A percentile compares a stretch with the other conserved stretches of the same genome.
phyloP scores from a whole-genome alignment of 2,888 invertebrate genomes.

The Herminia tarsipennalis region DNA sequence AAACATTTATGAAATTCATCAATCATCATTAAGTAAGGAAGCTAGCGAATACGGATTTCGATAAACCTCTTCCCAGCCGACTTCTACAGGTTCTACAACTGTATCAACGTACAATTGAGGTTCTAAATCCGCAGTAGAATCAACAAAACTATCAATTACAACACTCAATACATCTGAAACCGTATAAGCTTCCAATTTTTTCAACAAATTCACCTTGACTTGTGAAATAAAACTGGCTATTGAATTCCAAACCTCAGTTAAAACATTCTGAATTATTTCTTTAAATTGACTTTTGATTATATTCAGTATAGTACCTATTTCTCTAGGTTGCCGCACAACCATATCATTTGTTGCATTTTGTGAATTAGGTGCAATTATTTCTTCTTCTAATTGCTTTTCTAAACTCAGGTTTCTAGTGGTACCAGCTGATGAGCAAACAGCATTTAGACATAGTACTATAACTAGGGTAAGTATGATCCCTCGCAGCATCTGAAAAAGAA shows the following conservation, averaged over 20 bases:
- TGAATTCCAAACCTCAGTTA: conserved; percentile 45
- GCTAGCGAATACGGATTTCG: conserved; percentile 7
- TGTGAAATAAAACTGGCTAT: conserved; percentile 43
- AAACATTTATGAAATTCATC: no score
- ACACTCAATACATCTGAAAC: conserved; percentile 56
- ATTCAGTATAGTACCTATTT: conserved; percentile 44
- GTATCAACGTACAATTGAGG: conserved; percentile 27
- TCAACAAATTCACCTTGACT: conserved; percentile 57
- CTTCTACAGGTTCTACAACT: conserved; percentile 8
- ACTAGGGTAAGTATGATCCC: neutral
- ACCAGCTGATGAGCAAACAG: conserved; percentile 8
- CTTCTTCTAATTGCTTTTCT: conserved; percentile 1
- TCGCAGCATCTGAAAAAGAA: conserved; percentile 27
- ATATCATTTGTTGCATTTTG: conserved; percentile 4
- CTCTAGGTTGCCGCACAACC: conserved; percentile 24
- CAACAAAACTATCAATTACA: conserved; percentile 53
- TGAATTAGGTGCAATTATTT: conserved; percentile 15
- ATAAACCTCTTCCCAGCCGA: conserved; percentile 3
- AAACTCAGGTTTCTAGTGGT: neutral
- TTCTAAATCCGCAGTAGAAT: conserved; percentile 46
- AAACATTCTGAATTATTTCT: conserved; percentile 53
- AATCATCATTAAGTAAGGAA: neutral
- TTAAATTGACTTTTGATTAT: conserved; percentile 56
- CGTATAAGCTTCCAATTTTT: conserved; percentile 54
- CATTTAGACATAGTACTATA: conserved; percentile 12